A percentile compares a stretch with the other conserved stretches of the same genome.
phyloP scores from a whole-genome alignment of 23 tunicate species.

The Halocynthia aurantium region DNA sequence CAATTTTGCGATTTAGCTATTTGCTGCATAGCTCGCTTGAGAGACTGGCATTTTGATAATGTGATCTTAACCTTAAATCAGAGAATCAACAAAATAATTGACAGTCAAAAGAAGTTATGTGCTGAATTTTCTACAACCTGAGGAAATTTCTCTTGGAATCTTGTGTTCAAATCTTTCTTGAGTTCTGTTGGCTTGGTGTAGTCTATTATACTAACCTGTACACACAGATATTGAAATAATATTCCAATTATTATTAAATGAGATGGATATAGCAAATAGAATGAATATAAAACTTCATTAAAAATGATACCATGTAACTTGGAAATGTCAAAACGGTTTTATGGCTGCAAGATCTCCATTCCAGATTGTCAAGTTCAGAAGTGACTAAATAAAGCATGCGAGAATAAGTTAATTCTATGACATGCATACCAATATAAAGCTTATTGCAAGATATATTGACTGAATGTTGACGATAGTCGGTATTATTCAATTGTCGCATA shows the following conservation, averaged over 20 bases:
- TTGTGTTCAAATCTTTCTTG: constrained; percentile 52
- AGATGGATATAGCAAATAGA: not conserved
- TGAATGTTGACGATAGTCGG: not conserved
- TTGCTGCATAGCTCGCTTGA: constrained; percentile 55
- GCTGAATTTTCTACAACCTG: constrained; percentile 21
- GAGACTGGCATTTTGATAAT: constrained; percentile 62
- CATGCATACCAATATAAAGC: no score
- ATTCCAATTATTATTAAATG: not conserved
- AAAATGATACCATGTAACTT: constrained; percentile 42
- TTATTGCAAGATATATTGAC: no score
- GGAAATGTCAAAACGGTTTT: constrained; percentile 58
- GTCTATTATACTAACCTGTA: constrained; percentile 60
- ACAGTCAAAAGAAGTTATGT: not conserved
- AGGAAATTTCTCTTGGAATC: constrained; percentile 59
- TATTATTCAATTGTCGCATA: not conserved
- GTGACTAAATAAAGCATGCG: not conserved
- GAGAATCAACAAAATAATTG: not conserved
- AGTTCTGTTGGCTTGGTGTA: constrained; percentile 79
- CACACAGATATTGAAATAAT: not conserved
- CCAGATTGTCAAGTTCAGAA: constrained; percentile 44
- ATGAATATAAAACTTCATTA: no score
- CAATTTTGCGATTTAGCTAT: constrained; percentile 37
- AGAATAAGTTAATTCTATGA: no score
- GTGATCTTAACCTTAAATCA: constrained; percentile 52
- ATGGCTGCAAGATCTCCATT: constrained; percentile 88